These are phyloP conservation scores for Novumbra hubbsi DNA, from an alignment of 2,797 vertebrate species.

Conservation along the genomic window DNA sequence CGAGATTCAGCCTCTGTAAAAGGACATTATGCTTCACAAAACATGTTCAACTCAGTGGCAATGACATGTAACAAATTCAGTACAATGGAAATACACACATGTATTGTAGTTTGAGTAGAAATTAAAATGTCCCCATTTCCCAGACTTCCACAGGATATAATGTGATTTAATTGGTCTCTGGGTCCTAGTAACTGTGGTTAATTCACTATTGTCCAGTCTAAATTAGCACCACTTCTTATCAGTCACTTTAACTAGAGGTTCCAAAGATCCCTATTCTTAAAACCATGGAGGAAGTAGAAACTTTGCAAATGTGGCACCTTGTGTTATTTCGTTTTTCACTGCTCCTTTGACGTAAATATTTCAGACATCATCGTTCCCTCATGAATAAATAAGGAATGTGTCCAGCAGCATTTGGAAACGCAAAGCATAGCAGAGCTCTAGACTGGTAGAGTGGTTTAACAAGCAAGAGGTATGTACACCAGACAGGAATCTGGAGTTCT, in stretches of 20 bases:
- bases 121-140: background rate
- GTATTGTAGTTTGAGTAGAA: background rate
- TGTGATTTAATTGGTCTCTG: background rate
- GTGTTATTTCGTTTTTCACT: conserved; percentile 28
- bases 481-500: background rate
- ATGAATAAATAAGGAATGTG: conserved; percentile 38
- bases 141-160: background rate
- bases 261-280: background rate
- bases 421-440: background rate
- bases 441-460: conserved; percentile 6
- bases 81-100: background rate
- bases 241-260: background rate
- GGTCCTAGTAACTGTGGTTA: background rate
- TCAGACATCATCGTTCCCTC: conserved; percentile 37
- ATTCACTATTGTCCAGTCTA: conserved; percentile 1
- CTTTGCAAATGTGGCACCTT: background rate
- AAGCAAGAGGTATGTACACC: background rate
- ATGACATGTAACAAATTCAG: background rate
- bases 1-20: background rate
- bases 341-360: conserved; percentile 42
- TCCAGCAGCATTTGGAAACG: conserved; percentile 6
- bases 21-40: background rate
- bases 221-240: background rate
- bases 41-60: background rate
- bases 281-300: background rate